These are phyloP conservation scores for Mustela lutreola DNA, from an alignment of 2,113 vertebrate species.

Conservation along the genomic window DNA sequence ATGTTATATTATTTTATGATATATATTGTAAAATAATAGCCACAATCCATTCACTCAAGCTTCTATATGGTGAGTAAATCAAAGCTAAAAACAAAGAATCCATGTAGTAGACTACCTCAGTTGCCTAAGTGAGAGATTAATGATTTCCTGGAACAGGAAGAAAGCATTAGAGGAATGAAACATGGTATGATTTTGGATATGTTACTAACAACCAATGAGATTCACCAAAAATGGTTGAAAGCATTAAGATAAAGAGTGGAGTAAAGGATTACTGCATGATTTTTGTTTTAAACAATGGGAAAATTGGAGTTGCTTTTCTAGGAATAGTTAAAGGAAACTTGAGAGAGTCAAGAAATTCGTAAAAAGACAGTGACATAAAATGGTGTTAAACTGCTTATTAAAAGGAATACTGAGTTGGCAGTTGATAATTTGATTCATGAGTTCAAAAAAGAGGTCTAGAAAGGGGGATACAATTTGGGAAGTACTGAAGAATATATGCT, in stretches of 20 bases:
- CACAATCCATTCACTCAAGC: neutral
- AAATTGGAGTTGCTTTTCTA: neutral
- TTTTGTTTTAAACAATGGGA: neutral
- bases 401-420: neutral
- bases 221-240: neutral
- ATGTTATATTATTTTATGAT: neutral
- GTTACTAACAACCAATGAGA: neutral
- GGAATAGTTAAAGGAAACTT: neutral
- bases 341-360: neutral
- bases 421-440: neutral
- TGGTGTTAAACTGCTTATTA: neutral
- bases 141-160: neutral
- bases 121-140: neutral
- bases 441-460: neutral
- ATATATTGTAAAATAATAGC: neutral
- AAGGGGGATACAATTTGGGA: neutral
- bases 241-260: neutral
- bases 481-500: neutral
- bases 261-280: neutral
- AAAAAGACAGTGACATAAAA: neutral
- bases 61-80: neutral
- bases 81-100: neutral
- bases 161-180: neutral
- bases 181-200: neutral
- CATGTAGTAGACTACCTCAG: neutral